These are phyloP conservation scores for Steinernema carpocapsae DNA, from an alignment of 2,888 invertebrate genomes.

Conservation along the genomic window DNA sequence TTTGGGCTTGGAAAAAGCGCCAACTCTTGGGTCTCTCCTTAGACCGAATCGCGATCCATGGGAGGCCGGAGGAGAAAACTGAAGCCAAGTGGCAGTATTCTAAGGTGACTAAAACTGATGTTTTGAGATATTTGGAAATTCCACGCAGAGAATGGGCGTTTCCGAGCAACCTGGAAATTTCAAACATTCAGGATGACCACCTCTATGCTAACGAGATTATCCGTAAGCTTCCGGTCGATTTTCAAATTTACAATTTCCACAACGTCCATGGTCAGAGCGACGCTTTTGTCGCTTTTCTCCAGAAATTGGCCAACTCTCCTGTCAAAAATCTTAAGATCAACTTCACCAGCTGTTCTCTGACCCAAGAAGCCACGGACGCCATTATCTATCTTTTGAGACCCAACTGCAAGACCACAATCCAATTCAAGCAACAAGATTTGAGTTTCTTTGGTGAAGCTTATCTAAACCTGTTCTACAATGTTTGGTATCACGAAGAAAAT, in stretches of 20 bases:
- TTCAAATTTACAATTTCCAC: slow-evolving; percentile 19
- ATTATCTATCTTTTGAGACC: background rate
- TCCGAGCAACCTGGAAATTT: background rate
- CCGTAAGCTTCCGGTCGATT: background rate
- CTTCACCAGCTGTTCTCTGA: background rate
- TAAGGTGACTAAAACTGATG: background rate
- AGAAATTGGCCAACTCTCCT: background rate
- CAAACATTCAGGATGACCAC: background rate
- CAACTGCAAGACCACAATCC: background rate
- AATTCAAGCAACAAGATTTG: background rate
- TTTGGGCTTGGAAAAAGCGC: slow-evolving; percentile 15
- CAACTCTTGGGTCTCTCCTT: slow-evolving; percentile 3
- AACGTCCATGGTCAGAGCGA: background rate
- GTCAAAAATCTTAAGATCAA: slow-evolving; percentile 2
- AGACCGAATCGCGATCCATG: slow-evolving; percentile 6
- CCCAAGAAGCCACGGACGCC: background rate
- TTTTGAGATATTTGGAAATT: background rate
- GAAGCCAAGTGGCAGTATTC: slow-evolving; percentile 14
- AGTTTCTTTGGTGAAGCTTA: background rate
- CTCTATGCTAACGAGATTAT: background rate
- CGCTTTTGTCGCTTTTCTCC: background rate
- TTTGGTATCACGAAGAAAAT: background rate
- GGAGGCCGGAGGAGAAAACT: slow-evolving; percentile 5
- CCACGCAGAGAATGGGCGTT: background rate
- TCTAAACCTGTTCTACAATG: background rate